Evolutionary conservation across 2,113 vertebrate species (phyloP).

Genomic region (Steatornis caripensis): DNA sequence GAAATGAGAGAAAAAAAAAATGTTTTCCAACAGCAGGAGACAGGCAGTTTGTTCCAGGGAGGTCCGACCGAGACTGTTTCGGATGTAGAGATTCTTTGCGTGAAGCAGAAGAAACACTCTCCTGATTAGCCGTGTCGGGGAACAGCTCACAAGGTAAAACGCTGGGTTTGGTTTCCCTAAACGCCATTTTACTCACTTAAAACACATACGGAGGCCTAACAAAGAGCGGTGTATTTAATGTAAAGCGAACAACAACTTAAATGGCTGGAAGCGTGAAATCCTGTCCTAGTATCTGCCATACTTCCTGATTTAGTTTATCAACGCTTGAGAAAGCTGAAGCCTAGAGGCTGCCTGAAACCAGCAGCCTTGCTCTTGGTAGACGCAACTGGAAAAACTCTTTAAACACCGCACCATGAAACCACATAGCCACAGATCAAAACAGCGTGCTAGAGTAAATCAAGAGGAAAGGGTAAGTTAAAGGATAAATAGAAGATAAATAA

Average conservation of each 20-base stretch:
- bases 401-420: not conserved
- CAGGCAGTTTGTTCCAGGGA: not conserved
- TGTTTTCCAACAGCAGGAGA: not conserved
- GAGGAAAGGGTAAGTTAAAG: not conserved
- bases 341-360: not conserved
- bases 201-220: not conserved
- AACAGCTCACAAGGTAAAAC: not conserved
- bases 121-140: not conserved
- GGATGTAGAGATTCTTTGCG: not conserved
- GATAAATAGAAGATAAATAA: not conserved
- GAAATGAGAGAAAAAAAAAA: not conserved
- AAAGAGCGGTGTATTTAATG: not conserved
- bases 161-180: not conserved
- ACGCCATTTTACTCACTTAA: not conserved
- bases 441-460: not conserved
- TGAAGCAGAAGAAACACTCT: not conserved
- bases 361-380: not conserved
- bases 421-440: not conserved
- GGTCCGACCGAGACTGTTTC: fast-evolving
- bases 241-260: not conserved
- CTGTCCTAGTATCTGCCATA: not conserved
- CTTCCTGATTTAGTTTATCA: not conserved
- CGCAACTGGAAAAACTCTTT: not conserved
- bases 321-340: not conserved
- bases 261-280: not conserved